These are phyloP conservation scores for Cnemophilus loriae DNA, from an alignment of 2,113 vertebrate genomes.

Conservation along the genomic window DNA sequence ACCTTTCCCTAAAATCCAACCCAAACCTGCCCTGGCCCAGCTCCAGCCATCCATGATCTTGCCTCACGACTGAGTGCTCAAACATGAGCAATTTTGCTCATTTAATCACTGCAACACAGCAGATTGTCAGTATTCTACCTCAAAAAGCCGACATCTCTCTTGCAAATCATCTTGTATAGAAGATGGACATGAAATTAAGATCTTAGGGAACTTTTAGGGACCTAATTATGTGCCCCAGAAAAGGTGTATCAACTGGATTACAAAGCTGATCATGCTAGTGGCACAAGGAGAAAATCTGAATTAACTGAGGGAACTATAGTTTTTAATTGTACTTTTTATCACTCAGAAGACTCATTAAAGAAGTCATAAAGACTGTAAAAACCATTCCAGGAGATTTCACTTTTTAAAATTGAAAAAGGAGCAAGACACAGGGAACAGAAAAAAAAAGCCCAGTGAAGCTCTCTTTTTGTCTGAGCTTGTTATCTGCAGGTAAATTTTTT, in stretches of 20 bases:
- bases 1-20: neutral
- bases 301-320: neutral
- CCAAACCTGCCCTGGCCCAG: accelerated
- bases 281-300: neutral
- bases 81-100: neutral
- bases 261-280: neutral
- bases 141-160: neutral
- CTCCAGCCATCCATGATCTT: neutral
- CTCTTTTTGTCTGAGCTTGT: neutral
- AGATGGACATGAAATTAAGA: neutral
- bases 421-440: neutral
- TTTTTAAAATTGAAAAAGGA: conserved; percentile 22
- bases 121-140: neutral
- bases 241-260: neutral
- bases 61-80: neutral
- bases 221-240: neutral
- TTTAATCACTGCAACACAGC: neutral
- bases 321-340: conserved; percentile 44
- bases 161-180: neutral
- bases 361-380: conserved; percentile 10
- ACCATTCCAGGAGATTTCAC: neutral
- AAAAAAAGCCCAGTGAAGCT: neutral
- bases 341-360: conserved; percentile 10
- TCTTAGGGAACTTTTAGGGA: neutral
- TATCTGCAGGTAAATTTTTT: conserved; percentile 20